Evolutionary conservation across 2,797 vertebrate species (phyloP).

Genomic region (Sciurus vulgaris): DNA sequence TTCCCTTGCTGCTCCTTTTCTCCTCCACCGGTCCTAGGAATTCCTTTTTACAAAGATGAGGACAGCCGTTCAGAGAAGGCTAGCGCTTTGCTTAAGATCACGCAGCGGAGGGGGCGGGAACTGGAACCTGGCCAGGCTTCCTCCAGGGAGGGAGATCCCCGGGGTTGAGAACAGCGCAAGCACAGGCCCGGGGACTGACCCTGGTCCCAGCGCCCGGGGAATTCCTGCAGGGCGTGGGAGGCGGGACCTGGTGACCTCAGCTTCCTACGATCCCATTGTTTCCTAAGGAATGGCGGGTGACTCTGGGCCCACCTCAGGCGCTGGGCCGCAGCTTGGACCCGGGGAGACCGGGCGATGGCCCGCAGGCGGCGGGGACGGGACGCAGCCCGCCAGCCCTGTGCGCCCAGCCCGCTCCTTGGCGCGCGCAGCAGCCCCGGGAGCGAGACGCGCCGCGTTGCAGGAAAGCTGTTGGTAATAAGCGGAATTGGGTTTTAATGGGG

Average conservation of each 20-base stretch:
- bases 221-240: background rate
- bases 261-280: background rate
- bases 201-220: fast-evolving
- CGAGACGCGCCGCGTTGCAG: slow-evolving; percentile 35
- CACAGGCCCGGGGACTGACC: fast-evolving
- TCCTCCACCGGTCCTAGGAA: background rate
- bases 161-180: background rate
- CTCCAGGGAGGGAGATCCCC: background rate
- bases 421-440: slow-evolving; percentile 5
- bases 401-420: background rate
- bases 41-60: background rate
- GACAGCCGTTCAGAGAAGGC: background rate
- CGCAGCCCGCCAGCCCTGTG: background rate
- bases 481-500: slow-evolving; percentile 84
- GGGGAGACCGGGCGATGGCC: background rate
- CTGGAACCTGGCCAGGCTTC: background rate
- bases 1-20: fast-evolving
- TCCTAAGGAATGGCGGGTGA: background rate
- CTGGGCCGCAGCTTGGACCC: background rate
- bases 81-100: background rate
- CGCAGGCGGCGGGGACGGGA: background rate
- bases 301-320: background rate
- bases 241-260: background rate
- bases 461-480: slow-evolving; percentile 82
- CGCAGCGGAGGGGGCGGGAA: background rate